Base-by-base conservation (phyloP, 53 echinoderm and acorn worm genomes). In the Holothuria leucospilota region DNA sequence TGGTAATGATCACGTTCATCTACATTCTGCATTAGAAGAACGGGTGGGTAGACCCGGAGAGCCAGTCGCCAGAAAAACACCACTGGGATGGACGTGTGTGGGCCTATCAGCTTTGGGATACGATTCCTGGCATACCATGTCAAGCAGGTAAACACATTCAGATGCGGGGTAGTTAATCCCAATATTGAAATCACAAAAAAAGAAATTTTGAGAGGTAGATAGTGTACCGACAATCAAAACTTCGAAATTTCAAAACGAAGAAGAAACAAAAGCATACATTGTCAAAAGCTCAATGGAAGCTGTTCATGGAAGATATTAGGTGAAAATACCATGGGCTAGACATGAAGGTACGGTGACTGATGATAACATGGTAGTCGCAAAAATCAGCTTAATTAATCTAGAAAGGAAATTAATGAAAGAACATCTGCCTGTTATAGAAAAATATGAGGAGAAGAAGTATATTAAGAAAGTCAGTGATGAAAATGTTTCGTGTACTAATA, bases 241-340 rank as follows among this genome's bases (percentile, higher is more conserved):
- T 42, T 42, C 42, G 9, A 42, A 42, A 42, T 42, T 42, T 42
- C 42, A 42, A 42, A 42, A 42, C 9, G 42, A 42, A 42, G 42
- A 42, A 9, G 42, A 42, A 42, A 42, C 42, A 9, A 42, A 9
- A 5, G 9, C 42, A 42, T 42, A 42, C 42, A 42, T 42, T 42
- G 66, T 86, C 49, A 77, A 79, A 69, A 70, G 59, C 53, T 78
- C 86, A 16, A 78, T 70, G 51, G 81, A 40, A 20, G 18, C 11
- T 24, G 60, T 67, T 52, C 69, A 80, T 69, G 90, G 90, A 16
- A 85, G 85, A 34, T 90, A 90, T 52, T 68, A 86, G 34, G 79
- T 69, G 71, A 77, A 53, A 38, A 64, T 34, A 38, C 77, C 23
- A 30, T 60, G 56, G 28, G 9, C 42, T 42, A 23, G 42, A 42